Base-by-base conservation (phyloP, 2,113 vertebrate genomes). In the Thamnaconus septentrionalis region DNA sequence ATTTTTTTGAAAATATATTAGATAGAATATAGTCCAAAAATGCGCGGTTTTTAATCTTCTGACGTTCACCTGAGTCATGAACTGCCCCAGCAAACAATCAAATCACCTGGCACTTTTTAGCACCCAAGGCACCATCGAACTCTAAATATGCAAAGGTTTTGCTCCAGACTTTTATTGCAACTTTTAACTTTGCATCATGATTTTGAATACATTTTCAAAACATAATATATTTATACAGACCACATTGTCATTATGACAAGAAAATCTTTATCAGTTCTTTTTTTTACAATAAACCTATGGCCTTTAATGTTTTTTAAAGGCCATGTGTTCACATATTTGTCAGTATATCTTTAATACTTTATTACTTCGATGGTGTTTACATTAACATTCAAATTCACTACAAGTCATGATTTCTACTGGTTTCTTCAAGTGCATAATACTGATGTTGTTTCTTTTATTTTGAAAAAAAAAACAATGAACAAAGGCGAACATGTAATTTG, bases 391-490 rank as follows among this genome's bases (percentile, higher is more conserved):
- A 83, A 48, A 53, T 67, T 74, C 63, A 81, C 59, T 79, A 83
- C 76, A 81, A 73, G 79, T 83, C 79, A 74, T 73, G 68, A 78
- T 31, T 31, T 31, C 18, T 31, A 31, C 18, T 31, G 18, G 61
- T 79, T 54, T 84, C 62, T 82, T 85, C 77, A 81, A 82, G 80
- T 84, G 84, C 79, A 88, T 84, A 83, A 84, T 85, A 85, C 76
- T 74, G 53, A 31, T 74, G 71, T 67, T 74, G 71, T 67, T 49
- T 78, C 61, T 59, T 79, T 47, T 71, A 70, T 71, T 60, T 71
- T 73, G 45, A 12, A 71, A 50, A 9, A 11, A 50, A 9, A 85
- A 75, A 66, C 39, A 66, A 73, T 51, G 47, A 57, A 69, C 0
- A 1, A 78, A 71, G 50, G 60, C 44, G 41, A 31, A 31, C 18